Conservation (phyloP, 1,140 invertebrate species). For the Anagrus nilaparvatae region DNA sequence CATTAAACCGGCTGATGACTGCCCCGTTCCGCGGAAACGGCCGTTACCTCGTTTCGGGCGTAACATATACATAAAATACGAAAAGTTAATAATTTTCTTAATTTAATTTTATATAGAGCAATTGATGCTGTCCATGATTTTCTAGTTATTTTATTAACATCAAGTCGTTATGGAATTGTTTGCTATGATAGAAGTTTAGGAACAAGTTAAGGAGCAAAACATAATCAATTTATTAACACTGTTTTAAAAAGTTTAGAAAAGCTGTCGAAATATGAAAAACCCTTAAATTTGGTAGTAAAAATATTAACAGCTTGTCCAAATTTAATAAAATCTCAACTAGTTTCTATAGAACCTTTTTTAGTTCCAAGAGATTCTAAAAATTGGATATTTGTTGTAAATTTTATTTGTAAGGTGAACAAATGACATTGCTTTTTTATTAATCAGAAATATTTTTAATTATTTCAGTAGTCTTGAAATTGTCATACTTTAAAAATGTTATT, state of each 20-base stretch:
- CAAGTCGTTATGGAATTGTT: constrained; percentile 56
- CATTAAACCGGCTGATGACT: too few relatives aligned
- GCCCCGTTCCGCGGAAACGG: too few relatives aligned
- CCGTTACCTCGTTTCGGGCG: too few relatives aligned
- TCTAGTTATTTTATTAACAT: constrained; percentile 56
- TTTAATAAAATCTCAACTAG: constrained; percentile 53
- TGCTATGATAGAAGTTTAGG: constrained; percentile 53
- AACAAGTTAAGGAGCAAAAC: constrained; percentile 40
- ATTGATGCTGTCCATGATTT: constrained; percentile 51
- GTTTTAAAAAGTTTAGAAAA: constrained; percentile 51
- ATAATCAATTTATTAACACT: constrained; percentile 53
- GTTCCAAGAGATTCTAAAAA: constrained; percentile 47
- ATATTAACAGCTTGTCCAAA: constrained; percentile 62
- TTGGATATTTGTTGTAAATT: constrained; percentile 46
- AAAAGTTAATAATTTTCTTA: too few relatives aligned
- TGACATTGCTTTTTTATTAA: too few relatives aligned
- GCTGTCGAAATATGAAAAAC: constrained; percentile 54
- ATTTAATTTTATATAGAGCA: constrained; percentile 38
- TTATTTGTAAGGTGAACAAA: constrained; percentile 42
- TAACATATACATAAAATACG: too few relatives aligned
- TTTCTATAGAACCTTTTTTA: constrained; percentile 46
- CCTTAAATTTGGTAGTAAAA: constrained; percentile 52
- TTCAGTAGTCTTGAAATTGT: too few relatives aligned
- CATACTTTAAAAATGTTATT: constrained; percentile 1
- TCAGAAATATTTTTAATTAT: too few relatives aligned